phyloP scores from a whole-genome alignment of 2,113 vertebrate species.

The Spizaetus ornatus region DNA sequence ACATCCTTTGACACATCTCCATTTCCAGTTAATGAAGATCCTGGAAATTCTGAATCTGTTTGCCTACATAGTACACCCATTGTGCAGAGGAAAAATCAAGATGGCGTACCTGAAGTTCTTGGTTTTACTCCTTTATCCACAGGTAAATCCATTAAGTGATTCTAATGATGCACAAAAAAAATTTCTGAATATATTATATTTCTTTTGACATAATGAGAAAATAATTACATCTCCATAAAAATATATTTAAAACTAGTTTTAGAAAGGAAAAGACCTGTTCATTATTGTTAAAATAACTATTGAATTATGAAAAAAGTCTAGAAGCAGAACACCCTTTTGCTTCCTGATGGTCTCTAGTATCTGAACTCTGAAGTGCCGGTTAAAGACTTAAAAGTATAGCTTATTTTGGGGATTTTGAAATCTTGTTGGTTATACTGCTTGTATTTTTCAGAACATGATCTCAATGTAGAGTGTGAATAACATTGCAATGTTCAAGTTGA shows the following conservation, averaged over 20 bases:
- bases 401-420: background rate
- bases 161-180: background rate
- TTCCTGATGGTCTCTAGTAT: background rate
- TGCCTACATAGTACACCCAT: slow-evolving; percentile 85
- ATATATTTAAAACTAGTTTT: background rate
- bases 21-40: slow-evolving; percentile 38
- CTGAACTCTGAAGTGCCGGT: background rate
- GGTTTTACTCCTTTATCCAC: slow-evolving; percentile 79
- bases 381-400: background rate
- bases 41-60: slow-evolving; percentile 55
- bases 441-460: background rate
- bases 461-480: background rate
- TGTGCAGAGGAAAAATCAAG: slow-evolving; percentile 59
- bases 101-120: slow-evolving; percentile 69
- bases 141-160: slow-evolving; percentile 71
- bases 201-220: background rate
- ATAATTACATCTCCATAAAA: background rate
- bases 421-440: background rate
- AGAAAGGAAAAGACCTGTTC: background rate
- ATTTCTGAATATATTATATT: background rate
- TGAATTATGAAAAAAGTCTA: background rate
- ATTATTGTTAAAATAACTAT: background rate
- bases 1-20: slow-evolving; percentile 54
- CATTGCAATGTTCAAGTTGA: background rate
- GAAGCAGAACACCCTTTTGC: background rate